phyloP scores from a whole-genome alignment of 2,797 vertebrate species.

The Eleutherodactylus coqui region DNA sequence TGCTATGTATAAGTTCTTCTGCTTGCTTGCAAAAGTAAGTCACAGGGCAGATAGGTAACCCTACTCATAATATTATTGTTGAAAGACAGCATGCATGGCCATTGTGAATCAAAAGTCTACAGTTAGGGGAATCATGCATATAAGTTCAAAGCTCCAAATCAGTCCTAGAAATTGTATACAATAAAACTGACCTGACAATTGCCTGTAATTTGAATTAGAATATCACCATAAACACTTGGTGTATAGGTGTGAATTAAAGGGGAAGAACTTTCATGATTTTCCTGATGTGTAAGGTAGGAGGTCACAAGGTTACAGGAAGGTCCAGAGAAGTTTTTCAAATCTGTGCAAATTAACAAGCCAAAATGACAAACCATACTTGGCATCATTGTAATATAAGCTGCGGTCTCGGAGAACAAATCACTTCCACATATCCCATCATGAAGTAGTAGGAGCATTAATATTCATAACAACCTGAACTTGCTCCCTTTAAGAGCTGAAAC shows the following conservation, averaged over 20 bases:
- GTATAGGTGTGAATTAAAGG: constrained; percentile 35
- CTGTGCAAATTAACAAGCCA: neutral
- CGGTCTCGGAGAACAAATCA: neutral
- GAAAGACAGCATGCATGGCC: neutral
- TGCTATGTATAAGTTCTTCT: too few relatives aligned
- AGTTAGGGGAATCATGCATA: neutral
- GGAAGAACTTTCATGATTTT: neutral
- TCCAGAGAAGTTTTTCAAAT: neutral
- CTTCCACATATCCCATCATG: neutral
- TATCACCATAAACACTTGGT: constrained; percentile 44
- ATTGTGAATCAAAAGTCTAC: neutral
- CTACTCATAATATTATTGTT: neutral
- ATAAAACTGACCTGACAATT: constrained; percentile 15
- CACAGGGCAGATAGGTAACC: too few relatives aligned
- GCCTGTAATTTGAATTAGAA: neutral
- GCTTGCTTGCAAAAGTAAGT: too few relatives aligned
- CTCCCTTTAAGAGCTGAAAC: too few relatives aligned
- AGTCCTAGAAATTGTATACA: neutral
- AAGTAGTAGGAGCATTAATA: neutral
- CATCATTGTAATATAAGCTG: neutral
- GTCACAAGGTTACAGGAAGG: constrained; percentile 34
- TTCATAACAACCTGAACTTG: neutral
- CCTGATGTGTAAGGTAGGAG: constrained; percentile 21
- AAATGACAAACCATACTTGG: neutral
- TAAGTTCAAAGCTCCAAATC: neutral